Percentiles rank a stretch among this genome's conserved stretches.
Evolutionary conservation across 2,888 invertebrate species (phyloP).

Genomic region (Megastigmus dorsalis): DNA sequence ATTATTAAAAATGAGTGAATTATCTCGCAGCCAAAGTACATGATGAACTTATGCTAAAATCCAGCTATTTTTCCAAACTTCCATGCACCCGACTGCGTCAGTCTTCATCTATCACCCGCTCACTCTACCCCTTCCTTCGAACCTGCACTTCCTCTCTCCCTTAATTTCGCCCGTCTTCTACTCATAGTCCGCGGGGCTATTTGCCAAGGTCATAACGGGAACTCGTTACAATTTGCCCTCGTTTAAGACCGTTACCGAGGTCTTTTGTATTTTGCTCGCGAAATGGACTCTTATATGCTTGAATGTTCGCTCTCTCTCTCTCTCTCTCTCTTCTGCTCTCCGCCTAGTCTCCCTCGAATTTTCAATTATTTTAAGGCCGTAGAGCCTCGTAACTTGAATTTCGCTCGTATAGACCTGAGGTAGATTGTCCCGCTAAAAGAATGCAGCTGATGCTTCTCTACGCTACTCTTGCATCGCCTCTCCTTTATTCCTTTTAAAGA

Average conservation of each 20-base stretch:
- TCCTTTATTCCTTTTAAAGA: too few species aligned
- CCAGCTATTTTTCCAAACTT: not conserved
- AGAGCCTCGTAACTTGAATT: slow-evolving; percentile 7
- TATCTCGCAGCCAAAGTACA: too few species aligned
- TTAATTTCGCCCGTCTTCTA: slow-evolving; percentile 12
- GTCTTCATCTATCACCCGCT: slow-evolving; percentile 10
- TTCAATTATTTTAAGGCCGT: slow-evolving; percentile 47
- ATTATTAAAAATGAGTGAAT: not conserved
- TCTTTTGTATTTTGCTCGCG: slow-evolving; percentile 20
- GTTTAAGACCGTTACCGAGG: slow-evolving; percentile 33
- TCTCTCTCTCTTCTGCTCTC: slow-evolving; percentile 1
- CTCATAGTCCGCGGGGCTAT: slow-evolving; percentile 27
- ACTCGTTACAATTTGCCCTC: slow-evolving; percentile 50
- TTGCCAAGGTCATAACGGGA: slow-evolving; percentile 45
- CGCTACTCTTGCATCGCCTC: too few species aligned
- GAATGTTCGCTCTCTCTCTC: not conserved
- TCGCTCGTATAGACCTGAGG: not conserved
- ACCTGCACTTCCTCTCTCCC: not conserved
- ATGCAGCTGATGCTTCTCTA: too few species aligned
- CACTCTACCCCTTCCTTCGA: not conserved
- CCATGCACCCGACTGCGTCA: not conserved
- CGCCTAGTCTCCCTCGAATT: slow-evolving; percentile 19
- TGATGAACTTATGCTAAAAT: too few species aligned
- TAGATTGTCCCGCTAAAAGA: slow-evolving; percentile 9
- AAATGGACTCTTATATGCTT: slow-evolving; percentile 10